Percentiles rank a stretch among this genome's conserved stretches.
phyloP scores from a whole-genome alignment of 2,797 vertebrate genomes.

The Phrynocephalus forsythii region DNA sequence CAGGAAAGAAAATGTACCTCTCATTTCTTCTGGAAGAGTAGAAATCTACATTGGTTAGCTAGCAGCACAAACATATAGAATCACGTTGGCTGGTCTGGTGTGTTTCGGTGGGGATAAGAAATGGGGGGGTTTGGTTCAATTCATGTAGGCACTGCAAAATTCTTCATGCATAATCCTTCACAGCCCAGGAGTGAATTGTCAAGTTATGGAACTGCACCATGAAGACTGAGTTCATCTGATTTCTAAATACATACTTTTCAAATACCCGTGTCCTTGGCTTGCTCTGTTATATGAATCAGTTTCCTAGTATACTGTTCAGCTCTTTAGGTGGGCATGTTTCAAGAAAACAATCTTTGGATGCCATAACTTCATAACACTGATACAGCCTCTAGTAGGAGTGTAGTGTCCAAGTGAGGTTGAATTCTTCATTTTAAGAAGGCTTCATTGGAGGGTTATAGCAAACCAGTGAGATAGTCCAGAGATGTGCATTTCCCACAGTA shows the following conservation, averaged over 20 bases:
- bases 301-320: background rate
- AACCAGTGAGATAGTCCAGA: background rate
- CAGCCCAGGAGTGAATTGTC: background rate
- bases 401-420: background rate
- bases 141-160: background rate
- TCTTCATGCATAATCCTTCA: background rate
- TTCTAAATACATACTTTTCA: background rate
- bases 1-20: background rate
- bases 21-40: too few relatives aligned
- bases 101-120: background rate
- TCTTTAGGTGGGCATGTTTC: background rate
- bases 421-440: background rate
- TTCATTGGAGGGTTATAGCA: background rate
- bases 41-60: slow-evolving; percentile 1
- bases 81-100: background rate
- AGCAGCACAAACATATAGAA: background rate
- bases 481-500: background rate
- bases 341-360: background rate
- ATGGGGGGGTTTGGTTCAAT: background rate
- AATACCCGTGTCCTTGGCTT: background rate
- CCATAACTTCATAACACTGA: background rate
- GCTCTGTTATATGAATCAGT: background rate
- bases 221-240: background rate
- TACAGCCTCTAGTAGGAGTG: background rate
- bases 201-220: background rate